Evolutionary conservation across 2,888 invertebrate genomes (phyloP).

Genomic region (Formica aserva): DNA sequence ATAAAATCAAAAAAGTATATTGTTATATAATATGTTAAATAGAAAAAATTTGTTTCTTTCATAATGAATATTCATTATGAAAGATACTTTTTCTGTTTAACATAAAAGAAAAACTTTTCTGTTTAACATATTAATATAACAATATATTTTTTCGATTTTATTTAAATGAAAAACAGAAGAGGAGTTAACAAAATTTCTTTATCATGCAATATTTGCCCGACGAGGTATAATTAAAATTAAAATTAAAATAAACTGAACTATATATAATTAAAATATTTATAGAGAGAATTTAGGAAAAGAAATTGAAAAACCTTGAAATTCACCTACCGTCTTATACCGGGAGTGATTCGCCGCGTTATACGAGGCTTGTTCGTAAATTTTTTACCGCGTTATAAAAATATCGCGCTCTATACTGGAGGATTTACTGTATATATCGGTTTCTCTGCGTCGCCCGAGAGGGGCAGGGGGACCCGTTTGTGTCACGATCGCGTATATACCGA

Average conservation of each 20-base stretch:
- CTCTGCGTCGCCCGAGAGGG: neutral
- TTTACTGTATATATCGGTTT: neutral
- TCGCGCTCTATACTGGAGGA: neutral
- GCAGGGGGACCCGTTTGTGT: conserved; percentile 44
- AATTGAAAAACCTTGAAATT: neutral
- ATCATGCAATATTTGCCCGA: neutral
- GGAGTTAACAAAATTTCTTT: neutral
- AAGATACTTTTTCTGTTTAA: no score
- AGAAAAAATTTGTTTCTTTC: no score
- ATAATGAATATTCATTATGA: no score
- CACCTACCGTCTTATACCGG: no score
- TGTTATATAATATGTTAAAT: no score
- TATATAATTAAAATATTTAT: neutral
- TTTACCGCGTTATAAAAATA: no score
- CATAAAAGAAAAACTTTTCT: no score
- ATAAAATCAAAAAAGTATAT: no score
- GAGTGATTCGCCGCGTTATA: neutral
- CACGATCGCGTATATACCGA: conserved; percentile 40
- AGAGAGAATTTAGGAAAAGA: neutral
- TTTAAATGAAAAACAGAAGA: neutral
- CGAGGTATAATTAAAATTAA: neutral
- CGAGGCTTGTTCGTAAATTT: neutral
- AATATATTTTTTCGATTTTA: no score
- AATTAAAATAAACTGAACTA: no score
- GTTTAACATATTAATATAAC: no score